A percentile compares a stretch with the other conserved stretches of the same genome.
These are phyloP conservation scores for Lepidochrysops patricia DNA, from an alignment of 2,888 invertebrate genomes.

Conservation along the genomic window DNA sequence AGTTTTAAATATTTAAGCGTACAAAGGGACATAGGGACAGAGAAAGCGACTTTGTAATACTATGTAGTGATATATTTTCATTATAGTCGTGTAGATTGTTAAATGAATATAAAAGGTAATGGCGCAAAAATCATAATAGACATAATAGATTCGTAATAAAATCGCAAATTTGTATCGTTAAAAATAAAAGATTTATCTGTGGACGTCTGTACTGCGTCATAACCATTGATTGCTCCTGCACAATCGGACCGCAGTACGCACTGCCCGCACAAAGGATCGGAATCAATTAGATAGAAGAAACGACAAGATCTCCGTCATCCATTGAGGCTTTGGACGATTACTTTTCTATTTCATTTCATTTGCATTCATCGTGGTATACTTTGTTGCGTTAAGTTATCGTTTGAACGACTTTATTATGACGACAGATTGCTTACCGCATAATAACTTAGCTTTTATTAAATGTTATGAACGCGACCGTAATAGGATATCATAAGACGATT, in stretches of 20 bases:
- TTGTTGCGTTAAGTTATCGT: neutral
- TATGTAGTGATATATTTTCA: too few relatives aligned
- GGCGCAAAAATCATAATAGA: too few relatives aligned
- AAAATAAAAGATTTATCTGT: constrained; percentile 14
- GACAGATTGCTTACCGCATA: too few relatives aligned
- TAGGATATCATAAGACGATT: too few relatives aligned
- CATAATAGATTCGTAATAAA: neutral
- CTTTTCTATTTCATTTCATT: constrained; percentile 14
- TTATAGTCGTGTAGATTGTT: too few relatives aligned
- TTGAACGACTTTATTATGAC: too few relatives aligned
- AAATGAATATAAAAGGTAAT: too few relatives aligned
- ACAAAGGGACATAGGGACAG: too few relatives aligned
- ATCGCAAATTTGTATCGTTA: neutral
- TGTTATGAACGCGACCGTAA: too few relatives aligned
- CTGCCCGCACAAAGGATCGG: constrained; percentile 56
- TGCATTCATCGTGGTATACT: neutral
- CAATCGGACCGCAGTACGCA: constrained; percentile 44
- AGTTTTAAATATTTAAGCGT: too few relatives aligned
- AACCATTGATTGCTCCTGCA: constrained; percentile 60
- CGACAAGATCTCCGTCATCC: constrained; percentile 56
- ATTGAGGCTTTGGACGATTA: constrained; percentile 22
- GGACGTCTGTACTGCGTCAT: constrained; percentile 34
- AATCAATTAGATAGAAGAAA: constrained; percentile 61
- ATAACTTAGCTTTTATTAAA: too few relatives aligned
- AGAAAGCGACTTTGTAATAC: too few relatives aligned